A percentile compares a stretch with the other conserved stretches of the same genome.
Evolutionary conservation across 2,888 invertebrate genomes (phyloP).

Genomic region (Teleiodes luculella): DNA sequence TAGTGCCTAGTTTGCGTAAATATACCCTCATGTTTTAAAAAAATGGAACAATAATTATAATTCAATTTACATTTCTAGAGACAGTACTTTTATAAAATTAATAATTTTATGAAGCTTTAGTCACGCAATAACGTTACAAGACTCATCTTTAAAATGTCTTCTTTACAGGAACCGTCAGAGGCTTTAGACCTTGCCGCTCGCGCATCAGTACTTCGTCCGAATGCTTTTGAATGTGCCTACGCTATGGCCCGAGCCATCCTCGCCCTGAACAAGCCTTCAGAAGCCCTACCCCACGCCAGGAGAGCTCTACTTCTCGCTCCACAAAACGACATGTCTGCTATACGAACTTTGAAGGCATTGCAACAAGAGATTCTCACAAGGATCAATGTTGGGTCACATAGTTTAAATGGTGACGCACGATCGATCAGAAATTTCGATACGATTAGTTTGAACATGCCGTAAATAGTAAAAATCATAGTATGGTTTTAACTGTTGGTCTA

Average conservation of each 20-base stretch:
- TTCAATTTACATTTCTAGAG: too few species aligned
- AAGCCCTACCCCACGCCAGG: conserved; percentile 89
- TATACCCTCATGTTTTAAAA: too few species aligned
- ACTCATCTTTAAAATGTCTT: too few species aligned
- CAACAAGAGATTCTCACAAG: conserved; percentile 83
- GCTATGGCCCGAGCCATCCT: conserved; percentile 92
- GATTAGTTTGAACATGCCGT: conserved; percentile 74
- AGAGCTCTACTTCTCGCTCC: conserved; percentile 88
- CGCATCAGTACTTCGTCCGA: conserved; percentile 89
- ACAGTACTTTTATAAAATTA: too few species aligned
- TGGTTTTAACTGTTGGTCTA: neutral
- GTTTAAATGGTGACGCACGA: conserved; percentile 58
- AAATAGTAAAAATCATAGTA: conserved; percentile 4
- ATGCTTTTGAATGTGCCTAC: conserved; percentile 95
- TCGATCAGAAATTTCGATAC: conserved; percentile 69
- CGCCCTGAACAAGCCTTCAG: conserved; percentile 84
- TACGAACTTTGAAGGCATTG: conserved; percentile 84
- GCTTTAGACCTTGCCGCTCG: conserved; percentile 93
- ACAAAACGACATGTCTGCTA: conserved; percentile 83
- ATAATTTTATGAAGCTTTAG: too few species aligned
- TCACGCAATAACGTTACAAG: too few species aligned
- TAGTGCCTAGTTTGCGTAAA: too few species aligned
- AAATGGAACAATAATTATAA: too few species aligned
- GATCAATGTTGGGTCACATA: conserved; percentile 69
- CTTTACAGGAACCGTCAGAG: conserved; percentile 86